Conservation (phyloP, 2,113 vertebrate genomes). For the Amphilophus citrinellus region DNA sequence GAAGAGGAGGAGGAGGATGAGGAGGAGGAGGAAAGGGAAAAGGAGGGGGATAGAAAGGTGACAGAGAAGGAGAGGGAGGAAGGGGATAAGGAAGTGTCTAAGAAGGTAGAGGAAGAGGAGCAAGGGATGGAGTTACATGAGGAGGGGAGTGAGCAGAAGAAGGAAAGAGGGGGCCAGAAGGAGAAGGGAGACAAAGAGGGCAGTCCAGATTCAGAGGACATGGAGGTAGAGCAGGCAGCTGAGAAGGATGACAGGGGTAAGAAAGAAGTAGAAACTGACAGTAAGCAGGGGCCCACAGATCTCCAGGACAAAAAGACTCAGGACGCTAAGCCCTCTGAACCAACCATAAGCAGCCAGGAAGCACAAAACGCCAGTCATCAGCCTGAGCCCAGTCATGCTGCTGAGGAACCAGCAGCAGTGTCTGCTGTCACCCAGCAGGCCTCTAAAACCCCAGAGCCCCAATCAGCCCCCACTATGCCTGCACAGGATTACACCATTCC, state of each 20-base stretch:
- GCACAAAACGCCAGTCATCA: background rate
- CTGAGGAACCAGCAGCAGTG: slow-evolving; percentile 15
- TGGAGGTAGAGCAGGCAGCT: background rate
- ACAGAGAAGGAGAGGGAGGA: slow-evolving; percentile 75
- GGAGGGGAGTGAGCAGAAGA: slow-evolving; percentile 60
- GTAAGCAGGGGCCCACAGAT: slow-evolving; percentile 52
- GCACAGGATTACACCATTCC: background rate
- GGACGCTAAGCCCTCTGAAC: slow-evolving; percentile 67
- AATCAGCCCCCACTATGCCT: background rate
- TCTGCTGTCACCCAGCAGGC: background rate
- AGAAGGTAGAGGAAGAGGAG: slow-evolving; percentile 84
- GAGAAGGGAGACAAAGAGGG: slow-evolving; percentile 8
- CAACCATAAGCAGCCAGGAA: slow-evolving; percentile 27
- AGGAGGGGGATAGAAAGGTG: slow-evolving; percentile 79
- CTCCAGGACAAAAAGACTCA: slow-evolving; percentile 67
- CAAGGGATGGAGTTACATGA: slow-evolving; percentile 70
- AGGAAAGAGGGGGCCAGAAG: slow-evolving; percentile 77
- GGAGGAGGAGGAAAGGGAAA: slow-evolving; percentile 87
- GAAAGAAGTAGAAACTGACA: slow-evolving; percentile 74
- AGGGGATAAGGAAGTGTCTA: slow-evolving; percentile 81
- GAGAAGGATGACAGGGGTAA: slow-evolving; percentile 79
- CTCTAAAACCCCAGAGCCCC: slow-evolving; percentile 5
- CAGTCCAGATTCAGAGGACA: background rate
- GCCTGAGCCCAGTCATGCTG: background rate
- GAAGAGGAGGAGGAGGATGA: slow-evolving; percentile 88